Base-by-base conservation (phyloP, 2,888 invertebrate species). In the Ophion ellenae region DNA sequence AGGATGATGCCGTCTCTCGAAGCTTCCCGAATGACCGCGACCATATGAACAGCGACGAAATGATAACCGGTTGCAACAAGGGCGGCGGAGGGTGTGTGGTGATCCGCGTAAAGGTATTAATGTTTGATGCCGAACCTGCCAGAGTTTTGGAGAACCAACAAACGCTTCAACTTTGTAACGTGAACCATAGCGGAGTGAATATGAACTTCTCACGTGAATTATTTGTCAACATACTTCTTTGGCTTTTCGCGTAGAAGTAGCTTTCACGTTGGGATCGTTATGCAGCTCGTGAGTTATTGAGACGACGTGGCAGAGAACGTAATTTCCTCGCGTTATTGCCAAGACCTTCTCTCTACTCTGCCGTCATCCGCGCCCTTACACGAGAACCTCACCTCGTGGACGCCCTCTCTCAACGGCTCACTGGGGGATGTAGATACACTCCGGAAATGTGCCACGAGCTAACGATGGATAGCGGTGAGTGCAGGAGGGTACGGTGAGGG, bases 241-340 rank as follows among this genome's bases (percentile, higher is more conserved):
- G n/a, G 28, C n/a, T 53, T 45, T 17, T 28, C 11, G 32, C 32
- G 20, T 47, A 36, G 10, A 10, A 24, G 20, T 17, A 47, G 10
- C 32, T 36, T 66, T 5, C 7, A n/a, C 32, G 7, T 32, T 20
- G 20, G 67, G 40, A 32, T 20, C 40, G 57, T 40, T 76, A 53
- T 53, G 75, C 28, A 77, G 40, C n/a, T 28, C 45, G 45, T 79
- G 69, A 85, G 85, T 83, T 85, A 79, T 73, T 77, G 70, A 77
- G 61, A 85, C 79, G 81, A 81, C 81, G 61, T 63, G 77, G 80
- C 69, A 64, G 81, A 75, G 86, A 75, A 86, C 80, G 86, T 79
- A 86, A 88, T 88, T 86, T 87, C 81, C 76, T 83, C 70, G 81
- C 81, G 85, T 87, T 88, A 88, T 86, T 86, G 84, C 85, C 85